These are phyloP conservation scores for Plecotus auritus DNA, from an alignment of 2,113 vertebrate species.

Conservation along the genomic window DNA sequence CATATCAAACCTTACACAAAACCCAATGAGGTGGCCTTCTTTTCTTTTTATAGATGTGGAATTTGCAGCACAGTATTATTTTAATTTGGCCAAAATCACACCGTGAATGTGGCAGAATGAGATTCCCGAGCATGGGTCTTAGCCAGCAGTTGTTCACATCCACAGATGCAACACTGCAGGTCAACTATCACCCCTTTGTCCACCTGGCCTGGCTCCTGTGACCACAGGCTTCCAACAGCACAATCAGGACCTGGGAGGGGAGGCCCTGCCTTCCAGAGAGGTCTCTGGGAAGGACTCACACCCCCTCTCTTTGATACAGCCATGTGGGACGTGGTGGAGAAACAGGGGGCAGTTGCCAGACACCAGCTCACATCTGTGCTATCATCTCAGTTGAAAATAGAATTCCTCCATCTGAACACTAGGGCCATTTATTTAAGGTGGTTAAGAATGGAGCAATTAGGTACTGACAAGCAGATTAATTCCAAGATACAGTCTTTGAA, in stretches of 20 bases:
- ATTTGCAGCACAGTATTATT: neutral
- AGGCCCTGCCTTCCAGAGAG: fast-evolving
- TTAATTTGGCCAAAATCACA: neutral
- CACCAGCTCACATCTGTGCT: neutral
- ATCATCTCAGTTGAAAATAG: neutral
- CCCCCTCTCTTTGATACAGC: neutral
- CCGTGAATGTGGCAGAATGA: neutral
- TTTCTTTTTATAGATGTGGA: neutral
- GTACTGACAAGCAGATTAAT: neutral
- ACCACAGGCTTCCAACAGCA: neutral
- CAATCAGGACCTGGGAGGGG: neutral
- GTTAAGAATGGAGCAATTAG: neutral
- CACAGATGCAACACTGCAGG: neutral
- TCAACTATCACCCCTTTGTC: fast-evolving
- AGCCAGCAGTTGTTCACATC: neutral
- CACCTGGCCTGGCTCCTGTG: neutral
- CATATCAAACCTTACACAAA: neutral
- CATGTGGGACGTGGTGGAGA: neutral
- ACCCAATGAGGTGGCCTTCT: neutral
- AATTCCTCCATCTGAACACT: neutral
- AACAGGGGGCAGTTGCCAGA: neutral
- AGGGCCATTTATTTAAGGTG: neutral
- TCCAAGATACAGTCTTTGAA: neutral
- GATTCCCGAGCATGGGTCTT: fast-evolving
- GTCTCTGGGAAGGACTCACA: neutral